phyloP scores from a whole-genome alignment of 1,140 invertebrate species.

The Leptoteleia sp. region DNA sequence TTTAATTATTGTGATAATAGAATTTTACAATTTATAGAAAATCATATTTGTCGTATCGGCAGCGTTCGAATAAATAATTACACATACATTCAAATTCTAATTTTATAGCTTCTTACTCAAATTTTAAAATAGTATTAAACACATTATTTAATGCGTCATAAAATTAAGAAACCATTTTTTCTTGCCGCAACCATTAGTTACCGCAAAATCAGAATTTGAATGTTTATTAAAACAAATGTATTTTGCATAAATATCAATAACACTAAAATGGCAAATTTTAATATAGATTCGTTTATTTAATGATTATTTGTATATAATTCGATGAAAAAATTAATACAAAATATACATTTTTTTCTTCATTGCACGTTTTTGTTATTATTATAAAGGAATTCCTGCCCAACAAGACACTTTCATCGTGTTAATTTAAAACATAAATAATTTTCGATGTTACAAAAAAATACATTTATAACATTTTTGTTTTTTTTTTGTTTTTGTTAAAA shows the following conservation, averaged over 20 bases:
- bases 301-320: conserved; percentile 38
- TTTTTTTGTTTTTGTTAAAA: conserved; percentile 21
- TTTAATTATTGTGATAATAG: conserved; percentile 55
- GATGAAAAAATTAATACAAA: conserved; percentile 53
- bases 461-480: conserved; percentile 20
- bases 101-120: too few species aligned
- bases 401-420: conserved; percentile 14
- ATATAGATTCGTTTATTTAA: conserved; percentile 48
- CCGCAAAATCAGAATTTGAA: too few species aligned
- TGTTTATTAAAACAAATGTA: conserved; percentile 21
- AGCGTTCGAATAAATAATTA: not conserved
- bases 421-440: conserved; percentile 41
- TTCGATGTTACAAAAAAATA: conserved; percentile 26
- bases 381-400: conserved; percentile 10
- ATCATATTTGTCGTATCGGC: conserved; percentile 26
- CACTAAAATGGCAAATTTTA: conserved; percentile 20
- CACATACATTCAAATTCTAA: too few species aligned
- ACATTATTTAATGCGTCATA: too few species aligned
- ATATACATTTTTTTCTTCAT: conserved; percentile 56
- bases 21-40: conserved; percentile 18
- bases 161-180: too few species aligned
- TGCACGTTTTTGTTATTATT: conserved; percentile 43
- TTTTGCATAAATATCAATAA: conserved; percentile 29
- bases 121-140: too few species aligned
- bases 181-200: too few species aligned